phyloP scores from a whole-genome alignment of 2,113 vertebrate genomes.

The Eleginops maclovinus region DNA sequence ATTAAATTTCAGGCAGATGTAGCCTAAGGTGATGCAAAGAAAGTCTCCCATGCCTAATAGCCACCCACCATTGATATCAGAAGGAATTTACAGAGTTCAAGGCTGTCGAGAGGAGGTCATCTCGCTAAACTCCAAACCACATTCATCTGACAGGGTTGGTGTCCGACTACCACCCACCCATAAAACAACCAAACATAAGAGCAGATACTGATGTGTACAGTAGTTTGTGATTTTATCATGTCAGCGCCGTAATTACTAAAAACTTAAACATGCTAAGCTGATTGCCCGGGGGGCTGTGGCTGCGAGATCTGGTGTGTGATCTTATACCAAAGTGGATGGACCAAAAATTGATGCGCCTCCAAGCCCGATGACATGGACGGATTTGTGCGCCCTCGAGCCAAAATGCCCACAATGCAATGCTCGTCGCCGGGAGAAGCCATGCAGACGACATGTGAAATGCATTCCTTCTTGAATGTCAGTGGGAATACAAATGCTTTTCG shows the following conservation, averaged over 20 bases:
- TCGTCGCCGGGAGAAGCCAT: conserved; percentile 75
- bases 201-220: conserved; percentile 63
- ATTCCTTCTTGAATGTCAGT: conserved; percentile 72
- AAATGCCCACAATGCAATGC: conserved; percentile 82
- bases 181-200: conserved; percentile 65
- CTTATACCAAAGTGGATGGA: conserved; percentile 79
- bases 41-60: conserved; percentile 85
- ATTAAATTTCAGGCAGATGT: conserved; percentile 82
- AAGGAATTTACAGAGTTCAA: conserved; percentile 84
- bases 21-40: conserved; percentile 84
- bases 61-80: conserved; percentile 85
- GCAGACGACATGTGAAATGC: conserved; percentile 79
- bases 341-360: conserved; percentile 83
- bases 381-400: conserved; percentile 78
- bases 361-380: conserved; percentile 80
- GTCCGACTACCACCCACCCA: conserved; percentile 82
- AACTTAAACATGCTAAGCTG: conserved; percentile 83
- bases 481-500: conserved; percentile 76
- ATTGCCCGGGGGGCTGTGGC: conserved; percentile 62
- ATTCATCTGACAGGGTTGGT: conserved; percentile 83
- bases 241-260: conserved; percentile 83
- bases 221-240: conserved; percentile 82
- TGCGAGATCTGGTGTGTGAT: conserved; percentile 76
- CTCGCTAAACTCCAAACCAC: conserved; percentile 77
- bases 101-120: conserved; percentile 83